Percentiles rank a stretch among this genome's conserved stretches.
phyloP scores from a whole-genome alignment of 2,888 invertebrate genomes.

The Mycalesis mineus region DNA sequence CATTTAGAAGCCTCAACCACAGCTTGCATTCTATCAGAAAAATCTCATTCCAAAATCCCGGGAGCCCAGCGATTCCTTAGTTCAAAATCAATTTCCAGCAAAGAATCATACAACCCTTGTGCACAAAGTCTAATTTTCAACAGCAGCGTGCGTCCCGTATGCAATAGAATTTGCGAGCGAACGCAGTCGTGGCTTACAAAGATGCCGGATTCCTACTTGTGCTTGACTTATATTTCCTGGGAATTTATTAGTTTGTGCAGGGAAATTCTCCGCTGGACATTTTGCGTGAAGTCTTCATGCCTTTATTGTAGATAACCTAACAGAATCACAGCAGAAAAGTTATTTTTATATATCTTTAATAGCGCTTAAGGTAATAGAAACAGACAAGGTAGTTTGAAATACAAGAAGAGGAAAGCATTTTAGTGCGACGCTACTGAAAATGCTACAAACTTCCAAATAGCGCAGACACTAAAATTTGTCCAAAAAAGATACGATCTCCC shows the following conservation, averaged over 20 bases:
- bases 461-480: conserved; percentile 6
- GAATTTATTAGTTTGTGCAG: conserved; percentile 17
- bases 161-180: conserved; percentile 22
- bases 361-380: neutral
- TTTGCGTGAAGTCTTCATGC: conserved; percentile 7
- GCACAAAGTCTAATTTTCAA: conserved; percentile 17
- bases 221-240: conserved; percentile 18
- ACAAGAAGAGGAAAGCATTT: neutral
- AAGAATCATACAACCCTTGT: conserved; percentile 9
- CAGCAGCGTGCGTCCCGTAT: conserved; percentile 1
- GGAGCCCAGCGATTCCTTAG: conserved; percentile 12
- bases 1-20: conserved; percentile 17
- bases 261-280: conserved; percentile 8
- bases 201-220: conserved; percentile 15
- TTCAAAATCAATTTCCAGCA: conserved; percentile 19
- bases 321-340: neutral
- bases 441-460: neutral
- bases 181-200: conserved; percentile 16
- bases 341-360: neutral
- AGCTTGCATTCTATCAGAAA: conserved; percentile 21
- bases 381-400: neutral
- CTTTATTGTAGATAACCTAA: neutral
- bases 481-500: conserved; percentile 8
- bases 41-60: conserved; percentile 26
- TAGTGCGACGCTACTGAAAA: neutral